Evolutionary conservation across 2,797 vertebrate species (phyloP).

Genomic region (Pterois miles): DNA sequence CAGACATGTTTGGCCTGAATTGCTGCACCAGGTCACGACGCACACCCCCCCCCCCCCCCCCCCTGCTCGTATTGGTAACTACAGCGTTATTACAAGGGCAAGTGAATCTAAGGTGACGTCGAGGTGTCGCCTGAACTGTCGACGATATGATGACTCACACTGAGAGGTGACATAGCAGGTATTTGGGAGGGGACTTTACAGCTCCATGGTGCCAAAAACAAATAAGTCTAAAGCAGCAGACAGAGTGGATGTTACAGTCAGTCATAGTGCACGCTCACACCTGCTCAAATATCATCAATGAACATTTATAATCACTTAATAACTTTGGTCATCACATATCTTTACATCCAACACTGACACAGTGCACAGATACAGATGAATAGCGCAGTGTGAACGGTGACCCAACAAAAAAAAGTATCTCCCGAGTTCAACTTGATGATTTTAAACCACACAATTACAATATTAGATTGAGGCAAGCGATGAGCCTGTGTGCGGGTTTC

Average conservation of each 20-base stretch:
- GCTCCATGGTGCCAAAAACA: conserved; percentile 11
- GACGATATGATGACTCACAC: conserved; percentile 51
- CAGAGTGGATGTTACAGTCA: not conserved
- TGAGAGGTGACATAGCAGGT: conserved; percentile 38
- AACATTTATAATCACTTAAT: not conserved
- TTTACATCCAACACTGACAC: not conserved
- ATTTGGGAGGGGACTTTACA: conserved; percentile 24
- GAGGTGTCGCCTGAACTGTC: conserved; percentile 46
- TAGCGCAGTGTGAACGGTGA: not conserved
- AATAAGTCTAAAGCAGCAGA: not conserved
- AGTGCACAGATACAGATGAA: not conserved
- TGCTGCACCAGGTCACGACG: conserved; percentile 2
- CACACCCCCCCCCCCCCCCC: not conserved
- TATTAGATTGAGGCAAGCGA: not conserved
- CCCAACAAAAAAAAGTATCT: not conserved
- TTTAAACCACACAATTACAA: not conserved
- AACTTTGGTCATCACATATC: not conserved
- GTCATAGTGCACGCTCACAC: not conserved
- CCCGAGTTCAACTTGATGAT: not conserved
- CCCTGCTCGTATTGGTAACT: not conserved
- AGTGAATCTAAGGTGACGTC: conserved; percentile 27
- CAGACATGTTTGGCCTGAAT: not conserved
- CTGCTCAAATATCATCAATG: not conserved
- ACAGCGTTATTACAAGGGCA: conserved; percentile 22
- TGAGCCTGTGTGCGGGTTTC: not conserved